Conservation (phyloP, 2,797 vertebrate species). For the Yasuhikotakia modesta region DNA sequence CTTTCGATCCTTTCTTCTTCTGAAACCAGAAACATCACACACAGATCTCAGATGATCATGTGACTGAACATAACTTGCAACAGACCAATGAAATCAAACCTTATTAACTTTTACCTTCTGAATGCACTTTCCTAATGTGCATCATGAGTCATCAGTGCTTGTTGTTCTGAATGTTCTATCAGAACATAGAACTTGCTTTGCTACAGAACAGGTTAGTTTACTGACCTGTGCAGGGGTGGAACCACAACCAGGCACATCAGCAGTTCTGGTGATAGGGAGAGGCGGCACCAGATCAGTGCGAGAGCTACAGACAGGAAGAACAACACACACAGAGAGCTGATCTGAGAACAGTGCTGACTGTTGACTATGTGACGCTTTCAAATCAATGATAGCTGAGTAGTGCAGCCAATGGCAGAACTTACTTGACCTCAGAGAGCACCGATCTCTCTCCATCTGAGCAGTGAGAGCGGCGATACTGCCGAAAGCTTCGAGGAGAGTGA, state of each 20-base stretch:
- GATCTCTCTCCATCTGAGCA: constrained; percentile 88
- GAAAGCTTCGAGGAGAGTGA: constrained; percentile 85
- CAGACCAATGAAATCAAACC: too few species aligned
- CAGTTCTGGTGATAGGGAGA: constrained; percentile 82
- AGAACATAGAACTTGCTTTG: too few species aligned
- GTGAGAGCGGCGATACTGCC: constrained; percentile 84
- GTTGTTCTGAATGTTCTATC: too few species aligned
- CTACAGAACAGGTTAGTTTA: neutral
- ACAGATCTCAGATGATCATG: neutral
- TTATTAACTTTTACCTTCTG: too few species aligned
- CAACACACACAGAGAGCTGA: neutral
- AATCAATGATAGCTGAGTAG: neutral
- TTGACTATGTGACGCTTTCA: neutral
- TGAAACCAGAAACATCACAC: constrained; percentile 67
- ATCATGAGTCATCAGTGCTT: too few species aligned
- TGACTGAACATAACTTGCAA: too few species aligned
- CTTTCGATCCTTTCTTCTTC: constrained; percentile 82
- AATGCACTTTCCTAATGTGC: too few species aligned
- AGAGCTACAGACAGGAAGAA: constrained; percentile 47
- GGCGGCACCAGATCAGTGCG: constrained; percentile 82
- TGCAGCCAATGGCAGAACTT: constrained; percentile 57
- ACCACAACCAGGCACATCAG: constrained; percentile 74
- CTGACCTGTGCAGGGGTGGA: constrained; percentile 74
- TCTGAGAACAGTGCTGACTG: constrained; percentile 2
- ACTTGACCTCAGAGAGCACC: constrained; percentile 88